Evolutionary conservation across 2,113 vertebrate species (phyloP).

Genomic region (Cephalopholis sonnerati): DNA sequence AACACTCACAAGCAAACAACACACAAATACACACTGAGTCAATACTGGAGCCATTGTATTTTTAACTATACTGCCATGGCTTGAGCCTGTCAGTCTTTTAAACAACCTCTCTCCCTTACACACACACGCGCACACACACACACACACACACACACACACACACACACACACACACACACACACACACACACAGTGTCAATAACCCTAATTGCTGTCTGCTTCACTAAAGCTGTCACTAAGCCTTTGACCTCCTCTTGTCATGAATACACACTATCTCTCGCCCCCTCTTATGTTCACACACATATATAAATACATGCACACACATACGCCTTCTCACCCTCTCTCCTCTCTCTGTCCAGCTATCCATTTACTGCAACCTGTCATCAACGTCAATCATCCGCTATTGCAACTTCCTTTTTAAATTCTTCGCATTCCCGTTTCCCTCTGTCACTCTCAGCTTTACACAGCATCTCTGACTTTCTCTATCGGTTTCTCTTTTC

Average conservation of each 20-base stretch:
- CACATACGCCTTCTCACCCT: background rate
- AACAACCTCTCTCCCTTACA: background rate
- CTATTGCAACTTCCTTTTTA: conserved; percentile 13
- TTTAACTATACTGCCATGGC: conserved; percentile 9
- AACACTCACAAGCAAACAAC: background rate
- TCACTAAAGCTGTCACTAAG: conserved; percentile 45
- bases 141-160: conserved; percentile 2
- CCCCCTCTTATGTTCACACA: background rate
- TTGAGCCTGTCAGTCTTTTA: conserved; percentile 17
- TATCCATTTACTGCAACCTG: background rate
- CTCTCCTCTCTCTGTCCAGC: background rate
- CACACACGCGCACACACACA: conserved; percentile 7
- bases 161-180: conserved; percentile 15
- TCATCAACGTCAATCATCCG: conserved; percentile 31
- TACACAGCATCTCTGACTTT: background rate
- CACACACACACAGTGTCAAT: conserved; percentile 40
- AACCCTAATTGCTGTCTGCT: conserved; percentile 49
- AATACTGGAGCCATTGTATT: conserved; percentile 3
- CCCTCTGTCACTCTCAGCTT: conserved; percentile 14
- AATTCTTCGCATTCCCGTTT: background rate
- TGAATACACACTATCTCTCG: background rate
- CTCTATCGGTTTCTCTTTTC: background rate
- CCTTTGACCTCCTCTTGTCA: conserved; percentile 19
- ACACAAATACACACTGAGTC: conserved; percentile 13
- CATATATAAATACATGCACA: background rate